phyloP scores from a whole-genome alignment of 2,888 invertebrate genomes.

The Lasioglossum morio region DNA sequence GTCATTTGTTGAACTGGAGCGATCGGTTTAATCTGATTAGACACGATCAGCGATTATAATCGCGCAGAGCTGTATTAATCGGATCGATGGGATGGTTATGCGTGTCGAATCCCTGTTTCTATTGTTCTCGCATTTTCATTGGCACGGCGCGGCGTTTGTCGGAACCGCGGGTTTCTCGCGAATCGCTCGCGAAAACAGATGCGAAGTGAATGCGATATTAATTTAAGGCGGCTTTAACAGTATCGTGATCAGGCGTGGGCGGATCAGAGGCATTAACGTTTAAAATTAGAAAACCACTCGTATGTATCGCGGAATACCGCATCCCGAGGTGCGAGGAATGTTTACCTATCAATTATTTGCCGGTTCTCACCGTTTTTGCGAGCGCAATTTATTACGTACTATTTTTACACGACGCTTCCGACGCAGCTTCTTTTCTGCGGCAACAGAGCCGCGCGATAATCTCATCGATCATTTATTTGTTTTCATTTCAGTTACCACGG shows the following conservation, averaged over 20 bases:
- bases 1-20: background rate
- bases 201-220: conserved; percentile 16
- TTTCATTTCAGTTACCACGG: background rate
- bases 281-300: conserved; percentile 67
- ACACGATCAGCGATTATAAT: background rate
- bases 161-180: background rate
- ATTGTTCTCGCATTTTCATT: background rate
- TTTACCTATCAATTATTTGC: conserved; percentile 45
- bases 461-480: background rate
- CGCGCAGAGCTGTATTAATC: background rate
- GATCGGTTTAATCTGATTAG: background rate
- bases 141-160: background rate
- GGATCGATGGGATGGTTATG: background rate
- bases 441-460: background rate
- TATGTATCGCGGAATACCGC: conserved; percentile 7
- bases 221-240: conserved; percentile 32
- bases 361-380: background rate
- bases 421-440: background rate
- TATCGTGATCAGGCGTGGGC: conserved; percentile 26
- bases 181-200: conserved; percentile 15
- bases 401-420: background rate
- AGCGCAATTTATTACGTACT: background rate
- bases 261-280: conserved; percentile 45
- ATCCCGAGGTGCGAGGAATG: background rate
- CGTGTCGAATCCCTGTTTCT: background rate